Base-by-base conservation (phyloP, 2,797 vertebrate species). In the Malurus splendens region DNA sequence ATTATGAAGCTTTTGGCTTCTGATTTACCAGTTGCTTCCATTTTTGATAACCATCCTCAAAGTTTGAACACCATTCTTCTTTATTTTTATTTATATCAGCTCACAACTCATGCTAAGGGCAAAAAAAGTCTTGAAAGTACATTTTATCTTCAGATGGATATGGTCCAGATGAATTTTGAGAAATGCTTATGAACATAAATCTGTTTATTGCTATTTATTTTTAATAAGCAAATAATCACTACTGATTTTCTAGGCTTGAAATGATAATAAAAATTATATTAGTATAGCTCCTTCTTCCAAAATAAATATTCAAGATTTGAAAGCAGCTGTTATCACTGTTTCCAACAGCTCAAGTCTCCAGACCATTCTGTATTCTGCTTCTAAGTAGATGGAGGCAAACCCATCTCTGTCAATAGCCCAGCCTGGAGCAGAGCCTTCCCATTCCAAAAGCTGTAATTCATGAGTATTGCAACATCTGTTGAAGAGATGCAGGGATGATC, bases 371-470 rank as follows among this genome's bases (percentile, higher is more conserved):
- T 50, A 18, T 68, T 78, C 32, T 56, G 10, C 30, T 64, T 68
- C 3, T 18, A 41, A 61, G n/a, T 42, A 19, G 5, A 5, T 14
- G 0, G 0, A 60, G 32, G 38, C 27, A 82, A 85, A 64, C 13
- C 9, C n/a, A 38, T 70, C n/a, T 57, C 42, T 65, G 10, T 82
- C 44, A 42, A 9, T 18, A 75, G 15, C 24, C 24, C 42, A 45
- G 14, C 12, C 25, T 65, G 33, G 20, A 79, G 33, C 42, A 82
- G 25, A 91, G n/a, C 18, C 23, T 76, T 76, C 32, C 18, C 36
- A 22, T 74, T 77, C 15, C 18, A 59, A 30, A 48, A 18, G 7
- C n/a, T 47, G 8, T 28, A 20, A 20, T 55, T 78, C 62, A 66
- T 33, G 19, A 50, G 15, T 59, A 33, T 32, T 77, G 16, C 10